Evolutionary conservation across 92 coral and sea anemone genomes (phyloP), one percentile per base, ranked within the genome.

Genomic region (Porites evermanni): DNA sequence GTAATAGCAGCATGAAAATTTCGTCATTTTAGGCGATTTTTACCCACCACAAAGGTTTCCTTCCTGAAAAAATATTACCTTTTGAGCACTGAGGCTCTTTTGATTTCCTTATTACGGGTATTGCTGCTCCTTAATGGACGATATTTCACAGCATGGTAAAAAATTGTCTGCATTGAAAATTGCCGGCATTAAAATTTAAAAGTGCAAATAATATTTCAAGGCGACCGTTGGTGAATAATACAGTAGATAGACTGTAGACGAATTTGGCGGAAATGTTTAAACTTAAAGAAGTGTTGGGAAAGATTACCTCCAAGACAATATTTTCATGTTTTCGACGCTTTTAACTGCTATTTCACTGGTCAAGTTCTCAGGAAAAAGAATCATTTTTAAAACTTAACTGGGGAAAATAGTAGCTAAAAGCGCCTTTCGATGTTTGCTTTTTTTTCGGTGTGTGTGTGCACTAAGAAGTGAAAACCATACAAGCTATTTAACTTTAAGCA

Each of bases 21-120:
- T 67, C 51, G 50, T 8, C 7, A 24, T 23, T 67, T 79, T 32
- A 52, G 66, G 73, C 18, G 64, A 59, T 23, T 51, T 79, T 69
- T 16, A 67, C 16, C 63, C 74, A 67, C 53, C 65, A 79, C 84
- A 67, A 67, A 53, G 74, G 18, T 79, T 67, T 79, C 53, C 84
- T 79, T 67, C 64, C 84, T 67, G 64, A 56, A 59, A 44, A 52
- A 52, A 65, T 52, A 66, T 65, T 51, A 50, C 74, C 74, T 23
- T 79, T 65, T 79, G 60, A 12, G 23, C 52, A 24, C 26, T 24
- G 20, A 47, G 23, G 3, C 47, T 53, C 12, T 14, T 24, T 53
- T 67, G 64, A 51, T 79, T 79, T 79, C 65, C 84, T 79, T 79
- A 67, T 79, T 67, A 52, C 16, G 67, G 24, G 65, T 51, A 67